phyloP scores from a whole-genome alignment of 2,888 invertebrate species.

The Acleris literana region DNA sequence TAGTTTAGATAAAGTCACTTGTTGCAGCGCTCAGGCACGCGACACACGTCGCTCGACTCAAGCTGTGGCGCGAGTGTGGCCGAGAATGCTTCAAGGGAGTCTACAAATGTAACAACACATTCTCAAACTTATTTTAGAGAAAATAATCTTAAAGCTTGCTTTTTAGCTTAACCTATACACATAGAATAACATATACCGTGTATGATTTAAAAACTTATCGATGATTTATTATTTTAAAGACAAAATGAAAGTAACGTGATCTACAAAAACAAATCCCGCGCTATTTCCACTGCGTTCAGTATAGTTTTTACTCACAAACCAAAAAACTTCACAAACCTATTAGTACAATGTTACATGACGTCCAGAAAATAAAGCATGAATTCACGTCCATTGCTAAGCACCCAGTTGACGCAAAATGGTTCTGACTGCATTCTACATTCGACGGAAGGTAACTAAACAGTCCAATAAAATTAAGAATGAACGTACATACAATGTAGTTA shows the following conservation, averaged over 20 bases:
- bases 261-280: no score
- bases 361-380: conserved; percentile 12
- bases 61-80: conserved; percentile 4
- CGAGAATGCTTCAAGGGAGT: conserved; percentile 2
- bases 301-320: no score
- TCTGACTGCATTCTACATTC: conserved; percentile 21
- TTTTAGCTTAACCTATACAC: no score
- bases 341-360: neutral
- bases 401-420: conserved; percentile 20
- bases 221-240: no score
- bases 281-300: no score
- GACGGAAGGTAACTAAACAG: conserved; percentile 26
- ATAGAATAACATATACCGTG: neutral
- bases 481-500: conserved; percentile 20
- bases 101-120: neutral
- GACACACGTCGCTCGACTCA: conserved; percentile 40
- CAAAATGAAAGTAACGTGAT: no score
- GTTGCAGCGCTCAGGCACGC: conserved; percentile 61
- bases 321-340: neutral
- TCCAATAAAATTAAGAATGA: conserved; percentile 34
- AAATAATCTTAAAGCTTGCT: neutral
- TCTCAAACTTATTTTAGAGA: neutral
- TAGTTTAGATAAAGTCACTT: conserved; percentile 50
- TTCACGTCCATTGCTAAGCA: conserved; percentile 11
- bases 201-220: no score